These are phyloP conservation scores for Luehdorfia chinensis DNA, from an alignment of 1,140 invertebrate species.

Conservation along the genomic window DNA sequence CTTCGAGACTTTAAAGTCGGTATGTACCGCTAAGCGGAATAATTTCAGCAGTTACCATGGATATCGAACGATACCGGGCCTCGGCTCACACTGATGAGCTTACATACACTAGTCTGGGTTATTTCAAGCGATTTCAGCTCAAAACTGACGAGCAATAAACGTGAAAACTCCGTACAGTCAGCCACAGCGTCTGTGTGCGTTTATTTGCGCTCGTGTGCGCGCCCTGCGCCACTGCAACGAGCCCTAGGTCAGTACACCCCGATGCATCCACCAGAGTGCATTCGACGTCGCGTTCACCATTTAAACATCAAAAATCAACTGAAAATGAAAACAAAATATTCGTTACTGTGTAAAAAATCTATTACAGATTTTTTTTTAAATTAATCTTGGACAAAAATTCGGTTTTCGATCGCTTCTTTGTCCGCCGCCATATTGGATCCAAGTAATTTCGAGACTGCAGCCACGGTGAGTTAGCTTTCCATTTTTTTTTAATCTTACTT, in stretches of 20 bases:
- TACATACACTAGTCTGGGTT: not conserved
- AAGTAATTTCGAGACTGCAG: constrained; percentile 10
- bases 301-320: constrained; percentile 33
- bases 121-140: not conserved
- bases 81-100: constrained; percentile 11
- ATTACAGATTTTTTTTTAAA: not conserved
- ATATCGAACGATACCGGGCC: constrained; percentile 32
- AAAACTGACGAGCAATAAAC: not conserved
- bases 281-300: constrained; percentile 26
- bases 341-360: constrained; percentile 1
- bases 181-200: constrained; percentile 7
- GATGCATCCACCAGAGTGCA: constrained; percentile 49
- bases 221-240: constrained; percentile 47
- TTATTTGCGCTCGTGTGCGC: constrained; percentile 35
- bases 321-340: constrained; percentile 12
- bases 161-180: not conserved
- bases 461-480: constrained; percentile 50
- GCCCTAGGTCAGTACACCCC: constrained; percentile 54
- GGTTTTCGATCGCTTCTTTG: constrained; percentile 35
- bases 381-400: constrained; percentile 10
- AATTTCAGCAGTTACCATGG: constrained; percentile 30
- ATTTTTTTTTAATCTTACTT: constrained; percentile 34
- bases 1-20: constrained; percentile 18
- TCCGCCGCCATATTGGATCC: constrained; percentile 47
- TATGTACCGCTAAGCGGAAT: constrained; percentile 24